Percentiles rank a stretch among this genome's conserved stretches.
Evolutionary conservation across 2,888 invertebrate species (phyloP).

Genomic region (Tigriopus californicus): DNA sequence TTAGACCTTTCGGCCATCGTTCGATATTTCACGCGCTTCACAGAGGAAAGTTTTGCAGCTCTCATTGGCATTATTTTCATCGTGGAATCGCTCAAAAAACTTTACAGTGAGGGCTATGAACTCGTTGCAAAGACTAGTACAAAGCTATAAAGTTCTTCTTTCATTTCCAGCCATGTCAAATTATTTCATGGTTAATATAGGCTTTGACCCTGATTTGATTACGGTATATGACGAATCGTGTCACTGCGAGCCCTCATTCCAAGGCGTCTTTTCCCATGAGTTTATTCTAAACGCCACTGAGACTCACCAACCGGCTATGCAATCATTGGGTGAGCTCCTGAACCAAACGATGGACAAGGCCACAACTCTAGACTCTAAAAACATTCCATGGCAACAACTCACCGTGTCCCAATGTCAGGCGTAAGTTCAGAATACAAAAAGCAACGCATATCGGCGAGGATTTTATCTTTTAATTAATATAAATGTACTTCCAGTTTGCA

Average conservation of each 20-base stretch:
- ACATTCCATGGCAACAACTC: constrained; percentile 2
- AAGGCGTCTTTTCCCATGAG: too few species aligned
- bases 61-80: constrained; percentile 95
- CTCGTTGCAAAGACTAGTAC: too few species aligned
- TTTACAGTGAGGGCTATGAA: neutral
- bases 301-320: too few species aligned
- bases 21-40: constrained; percentile 90
- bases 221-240: constrained; percentile 3
- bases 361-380: neutral
- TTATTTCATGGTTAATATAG: constrained; percentile 3
- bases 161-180: neutral
- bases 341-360: too few species aligned
- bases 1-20: constrained; percentile 88
- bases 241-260: neutral
- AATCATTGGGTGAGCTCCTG: too few species aligned
- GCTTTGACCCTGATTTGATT: neutral
- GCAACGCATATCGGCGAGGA: neutral
- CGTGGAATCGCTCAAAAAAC: constrained; percentile 44
- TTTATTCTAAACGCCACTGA: too few species aligned
- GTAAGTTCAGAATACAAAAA: neutral
- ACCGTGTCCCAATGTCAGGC: neutral
- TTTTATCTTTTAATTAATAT: neutral
- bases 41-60: constrained; percentile 95
- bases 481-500: neutral
- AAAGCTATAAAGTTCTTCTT: neutral